These are phyloP conservation scores for Drosophila demipolita DNA, from an alignment of 2,888 invertebrate species.

Conservation along the genomic window DNA sequence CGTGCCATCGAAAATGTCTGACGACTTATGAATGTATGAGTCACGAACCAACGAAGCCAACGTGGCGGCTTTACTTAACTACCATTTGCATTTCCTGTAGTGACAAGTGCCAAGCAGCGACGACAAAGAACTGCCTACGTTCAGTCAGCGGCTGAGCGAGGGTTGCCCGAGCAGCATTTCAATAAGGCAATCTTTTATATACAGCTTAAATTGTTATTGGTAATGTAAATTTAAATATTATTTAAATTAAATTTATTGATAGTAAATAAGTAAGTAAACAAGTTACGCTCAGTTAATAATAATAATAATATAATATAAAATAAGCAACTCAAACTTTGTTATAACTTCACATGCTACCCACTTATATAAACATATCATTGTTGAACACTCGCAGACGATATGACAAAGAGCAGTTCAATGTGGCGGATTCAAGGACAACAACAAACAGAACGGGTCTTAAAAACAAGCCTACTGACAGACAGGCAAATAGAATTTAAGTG, in stretches of 20 bases:
- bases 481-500: slow-evolving; percentile 42
- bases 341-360: slow-evolving; percentile 12
- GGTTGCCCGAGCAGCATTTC: slow-evolving; percentile 10
- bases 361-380: slow-evolving; percentile 7
- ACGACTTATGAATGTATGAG: slow-evolving; percentile 55
- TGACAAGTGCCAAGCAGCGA: slow-evolving; percentile 54
- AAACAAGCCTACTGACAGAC: slow-evolving; percentile 4
- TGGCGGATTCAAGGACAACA: slow-evolving; percentile 52
- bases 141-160: slow-evolving; percentile 22
- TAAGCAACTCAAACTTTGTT: background rate
- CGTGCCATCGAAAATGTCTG: slow-evolving; percentile 44
- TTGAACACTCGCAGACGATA: slow-evolving; percentile 25
- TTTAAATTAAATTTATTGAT: background rate
- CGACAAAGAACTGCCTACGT: slow-evolving; percentile 11
- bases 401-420: slow-evolving; percentile 51
- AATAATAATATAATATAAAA: background rate
- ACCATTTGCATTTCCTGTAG: slow-evolving; percentile 72
- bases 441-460: slow-evolving; percentile 50
- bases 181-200: background rate
- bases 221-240: background rate
- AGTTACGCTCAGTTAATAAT: background rate
- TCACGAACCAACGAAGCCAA: slow-evolving; percentile 59
- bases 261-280: background rate
- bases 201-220: too few species aligned
- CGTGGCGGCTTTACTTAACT: slow-evolving; percentile 61